Evolutionary conservation across 37 sponge, comb jelly and placozoan genomes (phyloP), one percentile per base, ranked within the genome.

Genomic region (Mnemiopsis leidyi): DNA sequence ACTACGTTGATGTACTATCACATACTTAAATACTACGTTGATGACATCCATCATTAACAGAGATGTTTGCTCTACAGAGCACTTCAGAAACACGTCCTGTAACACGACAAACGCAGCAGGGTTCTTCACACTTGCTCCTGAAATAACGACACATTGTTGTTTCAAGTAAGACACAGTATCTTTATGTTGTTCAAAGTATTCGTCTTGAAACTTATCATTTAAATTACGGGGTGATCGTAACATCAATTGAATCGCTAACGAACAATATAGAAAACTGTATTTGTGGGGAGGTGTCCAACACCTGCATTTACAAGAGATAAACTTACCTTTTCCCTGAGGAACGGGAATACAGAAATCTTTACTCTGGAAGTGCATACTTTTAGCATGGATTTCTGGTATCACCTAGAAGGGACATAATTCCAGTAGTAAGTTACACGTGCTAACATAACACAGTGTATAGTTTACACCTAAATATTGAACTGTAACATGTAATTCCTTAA

Each of bases 101-200:
- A 79, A 16, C 1, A 79, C 82, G 13, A 20, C 29, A 33, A 79
- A 79, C 29, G 82, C 82, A 3, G 82, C 33, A 7, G 82, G 82
- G 37, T 79, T 79, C 82, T 79, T 79, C 23, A 79, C 82, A 32
- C 37, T 79, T 3, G 82, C 82, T 29, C 82, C 82, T 79, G 82
- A 33, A 13, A 37, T 69, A 18, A 18, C 9, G 18, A 61, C 18
- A 61, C 9, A 61, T 61, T 61, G 68, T 61, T 61, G n/a, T n/a
- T n/a, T n/a, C n/a, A n/a, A n/a, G n/a, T n/a, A n/a, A n/a, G n/a
- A n/a, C n/a, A n/a, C n/a, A n/a, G n/a, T n/a, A n/a, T n/a, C n/a
- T n/a, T n/a, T n/a, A n/a, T n/a, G n/a, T n/a, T n/a, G n/a, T n/a
- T n/a, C n/a, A n/a, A n/a, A n/a, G n/a, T n/a, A n/a, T n/a, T n/a